Evolutionary conservation across 2,113 vertebrate genomes (phyloP), one percentile per base, ranked within the genome.

Genomic region (Zapus hudsonius): DNA sequence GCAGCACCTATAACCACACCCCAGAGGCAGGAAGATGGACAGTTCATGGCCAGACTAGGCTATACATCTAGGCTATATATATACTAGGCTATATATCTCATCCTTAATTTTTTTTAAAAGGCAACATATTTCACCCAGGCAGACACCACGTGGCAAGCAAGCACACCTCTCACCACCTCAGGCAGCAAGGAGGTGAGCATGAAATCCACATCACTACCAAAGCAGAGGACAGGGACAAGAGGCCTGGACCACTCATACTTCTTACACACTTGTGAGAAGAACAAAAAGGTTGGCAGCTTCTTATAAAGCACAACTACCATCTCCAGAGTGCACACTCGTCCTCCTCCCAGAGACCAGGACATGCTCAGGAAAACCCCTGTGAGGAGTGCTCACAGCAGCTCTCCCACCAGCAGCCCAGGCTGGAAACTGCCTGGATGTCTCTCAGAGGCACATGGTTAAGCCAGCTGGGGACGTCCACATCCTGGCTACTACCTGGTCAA

Each of bases 401-500:
- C 5, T 29, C 40, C 29, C 17, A 52, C 66, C 47, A 44, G 42
- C 23, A 40, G 31, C 12, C 13, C 6, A 47, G 33, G 69, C 29
- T n/a, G 38, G 20, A 36, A 44, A 59, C 38, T 61, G 61, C 4
- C 3, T 20, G 13, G 11, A 7, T 52, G 12, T 86, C 33, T 36
- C 72, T 52, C 29, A 79, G 40, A 3, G 17, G 59, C 9, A 20
- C 38, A 55, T 3, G 25, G 63, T 38, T 42, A 23, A n/a, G 15
- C 25, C 6, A 2, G n/a, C 19, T 6, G 2, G 47, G n/a, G 4
- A 52, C 33, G 79, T 0, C 1, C 36, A 66, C 1, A 16, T 25
- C 5, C 40, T 20, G 29, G 38, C 74, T 42, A 84, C 64, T 27
- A 36, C 40, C 15, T n/a, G 61, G 66, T 52, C 36, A 79, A 52